phyloP scores from a whole-genome alignment of 2,113 vertebrate genomes.

The Chaetops frenatus region DNA sequence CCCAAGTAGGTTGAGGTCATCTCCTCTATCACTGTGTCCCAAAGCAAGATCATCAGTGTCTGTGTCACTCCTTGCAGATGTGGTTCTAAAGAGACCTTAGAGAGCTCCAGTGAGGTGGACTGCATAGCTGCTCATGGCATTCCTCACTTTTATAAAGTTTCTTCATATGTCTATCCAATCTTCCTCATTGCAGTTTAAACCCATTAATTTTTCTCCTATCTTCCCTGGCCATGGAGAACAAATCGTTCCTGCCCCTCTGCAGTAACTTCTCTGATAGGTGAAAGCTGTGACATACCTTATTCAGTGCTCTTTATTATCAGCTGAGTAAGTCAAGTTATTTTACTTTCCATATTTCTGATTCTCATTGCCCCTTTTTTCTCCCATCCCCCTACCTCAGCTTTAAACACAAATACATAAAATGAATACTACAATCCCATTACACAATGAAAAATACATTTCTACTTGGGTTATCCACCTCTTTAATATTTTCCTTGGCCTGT shows the following conservation, averaged over 20 bases:
- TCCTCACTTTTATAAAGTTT: background rate
- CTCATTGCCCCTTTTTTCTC: accelerated
- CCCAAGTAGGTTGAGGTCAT: background rate
- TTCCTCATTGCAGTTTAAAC: background rate
- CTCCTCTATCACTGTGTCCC: background rate
- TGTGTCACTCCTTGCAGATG: background rate
- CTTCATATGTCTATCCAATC: background rate
- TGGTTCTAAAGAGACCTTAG: background rate
- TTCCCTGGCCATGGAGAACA: background rate
- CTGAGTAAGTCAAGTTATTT: background rate
- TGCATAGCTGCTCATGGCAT: background rate
- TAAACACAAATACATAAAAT: background rate
- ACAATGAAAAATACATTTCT: background rate
- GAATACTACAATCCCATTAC: background rate
- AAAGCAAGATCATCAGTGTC: background rate
- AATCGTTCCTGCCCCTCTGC: background rate
- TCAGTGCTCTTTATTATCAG: background rate
- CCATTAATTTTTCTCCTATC: background rate
- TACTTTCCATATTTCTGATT: background rate
- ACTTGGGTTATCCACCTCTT: background rate
- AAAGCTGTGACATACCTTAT: background rate
- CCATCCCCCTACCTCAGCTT: accelerated
- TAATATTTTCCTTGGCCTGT: background rate
- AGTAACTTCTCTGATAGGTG: background rate
- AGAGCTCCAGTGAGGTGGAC: background rate